Percentiles rank a stretch among this genome's conserved stretches.
Evolutionary conservation across 1,140 invertebrate genomes (phyloP).

Genomic region (Ladona fulva): DNA sequence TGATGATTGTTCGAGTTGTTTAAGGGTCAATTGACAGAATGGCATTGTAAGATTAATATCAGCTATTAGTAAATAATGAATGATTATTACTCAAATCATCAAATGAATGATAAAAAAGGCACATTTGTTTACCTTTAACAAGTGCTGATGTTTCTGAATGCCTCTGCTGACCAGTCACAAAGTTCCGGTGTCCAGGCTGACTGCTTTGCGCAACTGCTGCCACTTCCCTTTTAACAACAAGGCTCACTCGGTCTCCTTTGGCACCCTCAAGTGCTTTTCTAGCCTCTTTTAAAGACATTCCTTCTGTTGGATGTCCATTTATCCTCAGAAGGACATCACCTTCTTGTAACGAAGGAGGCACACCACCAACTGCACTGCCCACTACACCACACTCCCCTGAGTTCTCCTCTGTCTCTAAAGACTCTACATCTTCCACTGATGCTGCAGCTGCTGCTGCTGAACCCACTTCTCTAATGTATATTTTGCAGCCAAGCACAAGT

Average conservation of each 20-base stretch:
- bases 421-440: neutral
- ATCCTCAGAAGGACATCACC: conserved; percentile 89
- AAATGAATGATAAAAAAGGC: no score
- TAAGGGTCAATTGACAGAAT: no score
- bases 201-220: neutral
- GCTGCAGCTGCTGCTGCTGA: conserved; percentile 38
- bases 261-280: conserved; percentile 84
- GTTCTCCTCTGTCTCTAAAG: neutral
- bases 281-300: conserved; percentile 88
- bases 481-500: conserved; percentile 86
- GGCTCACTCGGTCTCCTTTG: conserved; percentile 76
- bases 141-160: neutral
- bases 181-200: neutral
- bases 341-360: conserved; percentile 54
- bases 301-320: conserved; percentile 72
- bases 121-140: neutral
- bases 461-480: conserved; percentile 57
- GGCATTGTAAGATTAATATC: no score
- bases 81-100: no score
- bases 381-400: conserved; percentile 14
- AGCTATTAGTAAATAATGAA: no score
- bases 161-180: neutral
- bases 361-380: conserved; percentile 40
- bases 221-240: conserved; percentile 54
- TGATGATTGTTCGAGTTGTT: no score